phyloP scores from a whole-genome alignment of 2,888 invertebrate species.

The Macrophya alboannulata region DNA sequence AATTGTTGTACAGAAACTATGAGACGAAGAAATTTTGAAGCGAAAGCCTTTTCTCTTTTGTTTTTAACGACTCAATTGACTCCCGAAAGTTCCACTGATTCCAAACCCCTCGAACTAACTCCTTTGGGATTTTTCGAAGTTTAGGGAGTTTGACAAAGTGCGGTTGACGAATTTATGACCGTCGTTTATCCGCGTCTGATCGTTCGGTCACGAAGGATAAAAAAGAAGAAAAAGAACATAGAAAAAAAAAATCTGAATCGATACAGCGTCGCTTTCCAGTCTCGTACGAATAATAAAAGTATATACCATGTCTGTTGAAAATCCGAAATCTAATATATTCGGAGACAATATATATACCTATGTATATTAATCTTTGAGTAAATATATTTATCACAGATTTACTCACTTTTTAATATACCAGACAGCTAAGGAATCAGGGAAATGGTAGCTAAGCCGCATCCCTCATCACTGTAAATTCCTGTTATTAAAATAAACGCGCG shows the following conservation, averaged over 20 bases:
- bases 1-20: neutral
- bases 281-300: neutral
- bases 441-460: neutral
- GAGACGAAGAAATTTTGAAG: neutral
- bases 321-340: neutral
- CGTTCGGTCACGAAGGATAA: neutral
- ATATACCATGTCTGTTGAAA: neutral
- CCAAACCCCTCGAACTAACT: neutral
- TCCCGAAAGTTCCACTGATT: constrained; percentile 9
- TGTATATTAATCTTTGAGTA: too few species aligned
- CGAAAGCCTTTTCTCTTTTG: neutral
- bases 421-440: neutral
- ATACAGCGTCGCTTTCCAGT: neutral
- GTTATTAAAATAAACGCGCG: constrained; percentile 10
- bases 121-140: constrained; percentile 1
- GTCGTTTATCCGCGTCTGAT: constrained; percentile 7
- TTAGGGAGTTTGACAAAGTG: constrained; percentile 12
- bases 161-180: constrained; percentile 44
- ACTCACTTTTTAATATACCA: neutral
- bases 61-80: neutral
- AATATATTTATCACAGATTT: neutral
- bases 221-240: neutral
- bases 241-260: neutral
- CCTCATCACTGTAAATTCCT: neutral
- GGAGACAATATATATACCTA: neutral